phyloP scores from a whole-genome alignment of 64 coral and sea anemone genomes.

The Montipora foliosa region DNA sequence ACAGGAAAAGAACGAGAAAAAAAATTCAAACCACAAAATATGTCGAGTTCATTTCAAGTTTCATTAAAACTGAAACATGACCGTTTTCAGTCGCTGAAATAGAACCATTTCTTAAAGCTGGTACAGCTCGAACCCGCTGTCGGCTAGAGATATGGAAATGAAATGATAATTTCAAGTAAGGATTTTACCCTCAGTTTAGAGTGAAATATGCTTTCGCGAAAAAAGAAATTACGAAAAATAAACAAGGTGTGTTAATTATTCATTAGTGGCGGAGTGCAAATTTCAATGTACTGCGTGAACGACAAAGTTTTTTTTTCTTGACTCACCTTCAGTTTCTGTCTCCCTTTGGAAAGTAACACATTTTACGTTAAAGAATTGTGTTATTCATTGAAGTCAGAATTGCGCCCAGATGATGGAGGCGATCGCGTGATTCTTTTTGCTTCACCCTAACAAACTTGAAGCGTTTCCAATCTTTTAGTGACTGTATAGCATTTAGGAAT shows the following conservation, averaged over 20 bases:
- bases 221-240: neutral
- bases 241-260: slow-evolving; percentile 44
- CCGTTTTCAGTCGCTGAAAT: too few species aligned
- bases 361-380: neutral
- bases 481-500: neutral
- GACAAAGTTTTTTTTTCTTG: neutral
- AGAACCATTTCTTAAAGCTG: too few species aligned
- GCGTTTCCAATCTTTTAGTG: neutral
- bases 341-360: neutral
- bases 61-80: too few species aligned
- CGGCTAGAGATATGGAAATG: neutral
- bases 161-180: neutral
- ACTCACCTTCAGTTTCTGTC: neutral
- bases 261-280: neutral
- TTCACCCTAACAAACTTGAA: neutral
- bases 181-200: neutral
- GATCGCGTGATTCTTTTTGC: neutral
- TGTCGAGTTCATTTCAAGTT: too few species aligned
- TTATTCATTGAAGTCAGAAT: neutral
- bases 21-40: too few species aligned
- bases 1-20: too few species aligned
- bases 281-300: neutral
- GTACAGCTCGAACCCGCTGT: too few species aligned
- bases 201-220: neutral
- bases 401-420: neutral